Conservation (phyloP, 2,113 vertebrate genomes). For the Orthonyx spaldingii region DNA sequence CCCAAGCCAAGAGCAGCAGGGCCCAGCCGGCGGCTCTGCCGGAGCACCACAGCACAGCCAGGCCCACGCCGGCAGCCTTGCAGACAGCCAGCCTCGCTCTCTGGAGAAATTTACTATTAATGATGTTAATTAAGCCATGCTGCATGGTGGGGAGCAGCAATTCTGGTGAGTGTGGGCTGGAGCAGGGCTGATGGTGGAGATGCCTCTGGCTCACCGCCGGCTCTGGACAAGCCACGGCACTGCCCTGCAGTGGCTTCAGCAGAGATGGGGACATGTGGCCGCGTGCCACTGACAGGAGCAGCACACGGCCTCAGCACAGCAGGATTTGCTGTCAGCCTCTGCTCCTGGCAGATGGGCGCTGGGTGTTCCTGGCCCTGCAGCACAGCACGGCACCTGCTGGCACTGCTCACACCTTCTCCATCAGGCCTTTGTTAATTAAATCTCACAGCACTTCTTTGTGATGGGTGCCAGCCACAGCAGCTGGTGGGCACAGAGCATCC, state of each 20-base stretch:
- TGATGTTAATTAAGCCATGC: slow-evolving; percentile 69
- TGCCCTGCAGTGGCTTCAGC: not conserved
- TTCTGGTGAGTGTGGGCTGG: not conserved
- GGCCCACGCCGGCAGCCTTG: not conserved
- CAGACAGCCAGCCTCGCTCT: not conserved
- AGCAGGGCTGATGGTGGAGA: not conserved
- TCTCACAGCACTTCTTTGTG: not conserved
- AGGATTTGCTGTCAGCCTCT: not conserved
- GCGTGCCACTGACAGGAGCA: rapidly evolving
- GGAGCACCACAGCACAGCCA: not conserved
- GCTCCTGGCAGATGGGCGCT: not conserved
- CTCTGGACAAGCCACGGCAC: rapidly evolving
- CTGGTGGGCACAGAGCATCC: not conserved
- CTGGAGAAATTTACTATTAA: slow-evolving; percentile 71
- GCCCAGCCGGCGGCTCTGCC: rapidly evolving
- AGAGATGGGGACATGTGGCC: not conserved
- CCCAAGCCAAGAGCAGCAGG: rapidly evolving
- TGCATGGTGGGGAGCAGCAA: slow-evolving; percentile 23
- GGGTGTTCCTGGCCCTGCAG: not conserved
- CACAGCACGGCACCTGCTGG: not conserved
- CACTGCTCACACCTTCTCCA: not conserved
- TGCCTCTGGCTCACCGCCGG: rapidly evolving
- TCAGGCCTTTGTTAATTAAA: not conserved
- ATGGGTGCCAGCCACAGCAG: not conserved
- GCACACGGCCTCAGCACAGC: not conserved